Percentiles rank a stretch among this genome's conserved stretches.
phyloP scores from a whole-genome alignment of 2,888 invertebrate species.

The Spilarctia lutea region DNA sequence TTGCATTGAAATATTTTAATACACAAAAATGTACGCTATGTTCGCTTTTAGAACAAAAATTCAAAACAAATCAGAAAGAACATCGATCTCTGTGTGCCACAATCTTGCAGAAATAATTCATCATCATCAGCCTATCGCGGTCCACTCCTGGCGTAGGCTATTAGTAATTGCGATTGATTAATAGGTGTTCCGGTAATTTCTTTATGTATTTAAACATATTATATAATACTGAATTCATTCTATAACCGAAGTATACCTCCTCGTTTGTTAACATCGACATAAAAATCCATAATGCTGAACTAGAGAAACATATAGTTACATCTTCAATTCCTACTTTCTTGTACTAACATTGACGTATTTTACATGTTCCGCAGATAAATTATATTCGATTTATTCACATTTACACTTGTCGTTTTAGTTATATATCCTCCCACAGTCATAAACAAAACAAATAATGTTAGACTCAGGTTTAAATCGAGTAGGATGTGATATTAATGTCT shows the following conservation, averaged over 20 bases:
- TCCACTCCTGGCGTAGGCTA: too few species aligned
- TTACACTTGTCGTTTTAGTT: slow-evolving; percentile 29
- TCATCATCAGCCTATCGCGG: too few species aligned
- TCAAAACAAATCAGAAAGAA: too few species aligned
- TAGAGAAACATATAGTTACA: background rate
- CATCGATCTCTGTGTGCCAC: too few species aligned
- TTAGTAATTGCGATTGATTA: too few species aligned
- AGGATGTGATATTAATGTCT: slow-evolving; percentile 53
- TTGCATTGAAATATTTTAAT: background rate
- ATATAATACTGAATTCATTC: too few species aligned
- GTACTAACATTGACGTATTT: too few species aligned
- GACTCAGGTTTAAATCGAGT: slow-evolving; percentile 46
- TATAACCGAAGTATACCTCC: too few species aligned
- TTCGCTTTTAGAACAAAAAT: background rate
- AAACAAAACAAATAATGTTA: slow-evolving; percentile 51
- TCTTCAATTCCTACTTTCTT: background rate
- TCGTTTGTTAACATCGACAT: background rate
- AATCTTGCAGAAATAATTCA: too few species aligned
- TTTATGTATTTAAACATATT: too few species aligned
- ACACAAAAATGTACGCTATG: background rate
- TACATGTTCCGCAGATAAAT: background rate
- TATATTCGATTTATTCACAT: background rate
- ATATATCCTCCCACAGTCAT: slow-evolving; percentile 65
- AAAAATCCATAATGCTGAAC: background rate
- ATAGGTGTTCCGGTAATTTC: too few species aligned